Conservation (phyloP, 2,797 vertebrate species). For the Sebastes variabilis region DNA sequence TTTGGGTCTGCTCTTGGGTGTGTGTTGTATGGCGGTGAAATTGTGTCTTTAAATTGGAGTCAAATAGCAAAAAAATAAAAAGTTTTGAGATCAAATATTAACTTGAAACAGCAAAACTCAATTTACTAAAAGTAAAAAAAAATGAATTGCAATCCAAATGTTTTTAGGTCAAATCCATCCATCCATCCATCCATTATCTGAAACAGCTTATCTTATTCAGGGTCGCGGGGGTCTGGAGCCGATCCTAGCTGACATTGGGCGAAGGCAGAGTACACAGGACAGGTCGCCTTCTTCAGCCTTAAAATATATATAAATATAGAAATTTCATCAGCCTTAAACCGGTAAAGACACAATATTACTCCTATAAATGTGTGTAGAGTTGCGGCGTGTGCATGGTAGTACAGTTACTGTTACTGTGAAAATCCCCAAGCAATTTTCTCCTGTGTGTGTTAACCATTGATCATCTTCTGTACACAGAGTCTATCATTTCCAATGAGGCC, state of each 20-base stretch:
- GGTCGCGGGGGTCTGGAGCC: rapidly evolving
- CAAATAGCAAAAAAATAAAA: background rate
- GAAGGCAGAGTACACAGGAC: too few species aligned
- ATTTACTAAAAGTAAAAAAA: too few species aligned
- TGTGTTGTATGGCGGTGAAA: background rate
- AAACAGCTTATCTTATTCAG: rapidly evolving
- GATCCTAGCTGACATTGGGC: too few species aligned
- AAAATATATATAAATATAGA: rapidly evolving
- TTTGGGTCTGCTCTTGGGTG: background rate
- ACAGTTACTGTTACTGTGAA: background rate
- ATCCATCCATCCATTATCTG: too few species aligned
- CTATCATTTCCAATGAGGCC: background rate
- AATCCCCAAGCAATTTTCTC: background rate
- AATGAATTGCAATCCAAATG: too few species aligned
- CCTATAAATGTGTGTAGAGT: background rate
- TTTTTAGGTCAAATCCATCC: too few species aligned
- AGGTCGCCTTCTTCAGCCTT: too few species aligned
- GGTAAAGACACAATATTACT: background rate
- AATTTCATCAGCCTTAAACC: background rate
- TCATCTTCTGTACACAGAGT: constrained; percentile 2
- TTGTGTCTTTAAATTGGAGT: background rate
- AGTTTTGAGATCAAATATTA: too few species aligned
- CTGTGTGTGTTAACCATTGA: background rate
- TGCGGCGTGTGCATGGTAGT: background rate
- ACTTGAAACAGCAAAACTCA: too few species aligned